Base-by-base conservation (phyloP, 2,888 invertebrate genomes). In the Zaprionus bogoriensis region DNA sequence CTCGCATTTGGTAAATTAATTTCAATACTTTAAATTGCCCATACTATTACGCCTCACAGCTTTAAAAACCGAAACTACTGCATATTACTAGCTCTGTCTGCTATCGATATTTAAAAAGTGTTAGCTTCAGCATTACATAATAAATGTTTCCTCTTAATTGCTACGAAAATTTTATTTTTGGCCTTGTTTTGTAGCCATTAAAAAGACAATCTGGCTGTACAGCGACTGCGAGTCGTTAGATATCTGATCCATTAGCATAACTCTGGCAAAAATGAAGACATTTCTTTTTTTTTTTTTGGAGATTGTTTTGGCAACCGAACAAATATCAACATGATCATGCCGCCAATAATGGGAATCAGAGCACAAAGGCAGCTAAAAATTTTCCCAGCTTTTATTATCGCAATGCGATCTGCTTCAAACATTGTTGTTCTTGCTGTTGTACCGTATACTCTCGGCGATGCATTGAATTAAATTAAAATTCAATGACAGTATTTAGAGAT, bases 351-450 rank as follows among this genome's bases (percentile, higher is more conserved):
- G 84, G 85, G 83, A 87, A 85, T 69, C 80, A 83, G 83, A 83
- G 78, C 87, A 83, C 68, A 65, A 75, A 67, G 74, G 60, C 51
- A 61, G 60, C 78, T 59, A 53, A 60, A 77, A 71, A 76, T 69
- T 57, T 87, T 85, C 85, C 85, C 87, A 87, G 82, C 82, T 82
- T 78, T 77, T 78, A 84, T 84, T 82, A 81, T 81, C 81, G 69
- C 64, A 66, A 58, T 57, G 59, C 64, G 69, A 81, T 81, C 80
- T 82, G 60, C 74, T 25, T 55, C 65, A 50, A 62, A 74, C 76
- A 74, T 77, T 85, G 42, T 54, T 57, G 45, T 54, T 60, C 54
- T 23, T 65, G 46, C 25, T 68, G 67, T 62, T 54, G 45, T 58
- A 48, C 51, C 61, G 5, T 27, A 3, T 27, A 27, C 36, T 52